These are phyloP conservation scores for Cotesia typhae DNA, from an alignment of 1,140 invertebrate species.

Conservation along the genomic window DNA sequence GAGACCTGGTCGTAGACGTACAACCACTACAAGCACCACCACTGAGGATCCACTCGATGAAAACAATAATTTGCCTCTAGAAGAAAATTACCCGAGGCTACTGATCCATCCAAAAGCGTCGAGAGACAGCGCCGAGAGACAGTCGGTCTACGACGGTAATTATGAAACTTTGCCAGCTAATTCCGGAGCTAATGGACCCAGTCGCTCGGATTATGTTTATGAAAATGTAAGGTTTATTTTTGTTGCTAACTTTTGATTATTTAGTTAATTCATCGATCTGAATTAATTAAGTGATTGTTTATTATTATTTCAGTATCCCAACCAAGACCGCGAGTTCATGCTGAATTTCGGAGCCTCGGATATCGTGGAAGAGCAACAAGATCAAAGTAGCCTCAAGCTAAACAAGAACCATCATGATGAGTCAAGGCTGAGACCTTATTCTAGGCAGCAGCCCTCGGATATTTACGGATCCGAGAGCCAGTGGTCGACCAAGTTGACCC, in stretches of 20 bases:
- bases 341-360: slow-evolving; percentile 50
- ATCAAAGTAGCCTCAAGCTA: slow-evolving; percentile 10
- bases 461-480: slow-evolving; percentile 67
- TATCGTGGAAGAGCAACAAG: slow-evolving; percentile 20
- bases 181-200: slow-evolving; percentile 15
- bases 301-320: slow-evolving; percentile 47
- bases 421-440: slow-evolving; percentile 29
- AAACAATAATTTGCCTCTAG: slow-evolving; percentile 58
- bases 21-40: slow-evolving; percentile 49
- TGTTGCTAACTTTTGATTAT: background rate
- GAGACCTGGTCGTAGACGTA: slow-evolving; percentile 50
- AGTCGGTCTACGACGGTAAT: slow-evolving; percentile 46
- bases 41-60: slow-evolving; percentile 52
- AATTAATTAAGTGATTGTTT: too few relatives aligned
- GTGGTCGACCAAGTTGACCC: slow-evolving; percentile 72
- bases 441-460: slow-evolving; percentile 42
- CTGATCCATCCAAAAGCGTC: slow-evolving; percentile 27
- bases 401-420: background rate
- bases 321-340: slow-evolving; percentile 55
- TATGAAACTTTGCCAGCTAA: slow-evolving; percentile 37
- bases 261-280: slow-evolving; percentile 16
- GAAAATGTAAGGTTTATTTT: slow-evolving; percentile 35
- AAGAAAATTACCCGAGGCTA: slow-evolving; percentile 59
- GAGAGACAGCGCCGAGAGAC: slow-evolving; percentile 23
- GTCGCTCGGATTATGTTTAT: slow-evolving; percentile 30